A percentile compares a stretch with the other conserved stretches of the same genome.
Evolutionary conservation across 2,888 invertebrate genomes (phyloP).

Genomic region (Disparrhopalites patrizii): DNA sequence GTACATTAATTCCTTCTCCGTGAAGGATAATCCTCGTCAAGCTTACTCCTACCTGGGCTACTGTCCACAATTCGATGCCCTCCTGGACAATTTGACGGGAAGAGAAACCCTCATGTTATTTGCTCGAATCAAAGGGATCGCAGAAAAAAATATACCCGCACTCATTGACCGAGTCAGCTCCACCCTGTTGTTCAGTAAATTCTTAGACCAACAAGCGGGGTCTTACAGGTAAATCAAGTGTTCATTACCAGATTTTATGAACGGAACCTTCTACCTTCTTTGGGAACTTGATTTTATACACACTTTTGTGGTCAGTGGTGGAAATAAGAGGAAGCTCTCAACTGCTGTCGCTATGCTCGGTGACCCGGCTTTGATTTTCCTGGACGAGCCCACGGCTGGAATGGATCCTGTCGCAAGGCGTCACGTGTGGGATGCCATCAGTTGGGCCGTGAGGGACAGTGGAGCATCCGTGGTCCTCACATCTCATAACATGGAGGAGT

Average conservation of each 20-base stretch:
- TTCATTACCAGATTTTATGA: neutral
- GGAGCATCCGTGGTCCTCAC: constrained; percentile 2
- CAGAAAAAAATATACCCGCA: constrained; percentile 52
- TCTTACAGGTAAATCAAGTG: constrained; percentile 51
- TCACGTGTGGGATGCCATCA: constrained; percentile 15
- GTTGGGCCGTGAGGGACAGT: neutral
- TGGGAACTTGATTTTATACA: neutral
- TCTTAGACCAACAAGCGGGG: constrained; percentile 58
- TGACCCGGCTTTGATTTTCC: constrained; percentile 63
- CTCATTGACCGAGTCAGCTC: constrained; percentile 55
- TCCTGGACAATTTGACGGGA: constrained; percentile 54
- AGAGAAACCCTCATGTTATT: constrained; percentile 65
- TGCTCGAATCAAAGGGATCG: constrained; percentile 62
- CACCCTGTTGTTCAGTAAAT: constrained; percentile 60
- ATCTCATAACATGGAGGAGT: constrained; percentile 11
- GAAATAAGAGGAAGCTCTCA: constrained; percentile 69
- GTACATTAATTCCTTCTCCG: constrained; percentile 59
- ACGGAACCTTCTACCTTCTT: neutral
- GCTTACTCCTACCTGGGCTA: constrained; percentile 57
- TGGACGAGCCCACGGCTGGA: constrained; percentile 64
- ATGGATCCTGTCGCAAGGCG: constrained; percentile 5
- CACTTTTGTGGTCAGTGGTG: constrained; percentile 57
- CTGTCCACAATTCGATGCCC: constrained; percentile 71
- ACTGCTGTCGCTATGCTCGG: constrained; percentile 68
- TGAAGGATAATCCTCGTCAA: constrained; percentile 50